Evolutionary conservation across 2,113 vertebrate genomes (phyloP).

Genomic region (Odocoileus virginianus): DNA sequence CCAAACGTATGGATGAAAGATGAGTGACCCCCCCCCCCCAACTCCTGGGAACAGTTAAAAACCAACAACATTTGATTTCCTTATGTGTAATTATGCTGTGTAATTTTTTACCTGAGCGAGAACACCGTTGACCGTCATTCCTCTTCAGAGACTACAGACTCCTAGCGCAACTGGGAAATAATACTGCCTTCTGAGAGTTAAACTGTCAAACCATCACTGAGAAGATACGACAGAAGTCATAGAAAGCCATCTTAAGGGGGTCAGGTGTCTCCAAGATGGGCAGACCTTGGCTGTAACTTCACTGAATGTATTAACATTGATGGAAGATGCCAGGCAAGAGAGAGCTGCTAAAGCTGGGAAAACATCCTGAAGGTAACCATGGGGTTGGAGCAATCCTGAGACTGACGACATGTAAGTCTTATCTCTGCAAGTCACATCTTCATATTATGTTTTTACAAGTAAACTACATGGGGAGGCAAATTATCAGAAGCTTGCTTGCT

Average conservation of each 20-base stretch:
- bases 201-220: background rate
- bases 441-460: background rate
- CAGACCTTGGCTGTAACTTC: background rate
- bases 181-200: background rate
- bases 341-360: background rate
- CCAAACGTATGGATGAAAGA: background rate
- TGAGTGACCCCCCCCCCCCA: background rate
- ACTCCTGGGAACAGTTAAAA: background rate
- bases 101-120: background rate
- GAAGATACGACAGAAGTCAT: background rate
- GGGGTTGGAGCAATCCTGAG: too few species aligned
- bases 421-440: background rate
- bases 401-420: accelerated
- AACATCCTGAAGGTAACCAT: background rate
- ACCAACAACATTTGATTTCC: background rate
- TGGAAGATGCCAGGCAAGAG: background rate
- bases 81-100: background rate
- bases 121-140: background rate
- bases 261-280: background rate
- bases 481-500: background rate
- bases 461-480: background rate
- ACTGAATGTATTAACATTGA: background rate
- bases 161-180: background rate
- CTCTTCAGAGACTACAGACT: background rate
- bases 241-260: conserved; percentile 1